These are phyloP conservation scores for Carcina quercana DNA, from an alignment of 2,888 invertebrate genomes.

Conservation along the genomic window DNA sequence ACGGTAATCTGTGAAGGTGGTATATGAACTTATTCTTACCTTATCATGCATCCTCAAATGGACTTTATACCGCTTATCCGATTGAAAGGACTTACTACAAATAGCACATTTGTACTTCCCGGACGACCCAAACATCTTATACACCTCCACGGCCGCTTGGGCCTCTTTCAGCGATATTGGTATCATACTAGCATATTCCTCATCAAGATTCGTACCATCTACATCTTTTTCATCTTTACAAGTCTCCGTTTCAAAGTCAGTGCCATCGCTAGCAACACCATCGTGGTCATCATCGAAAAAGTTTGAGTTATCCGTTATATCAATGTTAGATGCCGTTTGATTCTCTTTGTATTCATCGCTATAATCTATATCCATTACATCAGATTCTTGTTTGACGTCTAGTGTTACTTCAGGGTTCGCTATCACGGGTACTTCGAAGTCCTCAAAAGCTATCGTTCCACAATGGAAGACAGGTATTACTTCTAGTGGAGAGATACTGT, in stretches of 20 bases:
- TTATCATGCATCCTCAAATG: conserved; percentile 59
- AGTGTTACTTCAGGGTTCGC: conserved; percentile 13
- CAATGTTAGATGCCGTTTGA: conserved; percentile 5
- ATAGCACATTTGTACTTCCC: conserved; percentile 40
- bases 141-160: conserved; percentile 46
- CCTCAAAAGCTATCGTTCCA: conserved; percentile 33
- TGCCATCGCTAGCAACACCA: conserved; percentile 18
- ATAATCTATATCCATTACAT: conserved; percentile 14
- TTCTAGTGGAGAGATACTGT: conserved; percentile 20
- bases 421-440: conserved; percentile 23
- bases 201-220: conserved; percentile 43
- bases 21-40: no score
- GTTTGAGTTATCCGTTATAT: conserved; percentile 4
- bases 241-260: conserved; percentile 9
- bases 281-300: conserved; percentile 19
- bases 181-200: conserved; percentile 52
- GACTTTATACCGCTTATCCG: conserved; percentile 33
- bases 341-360: conserved; percentile 6
- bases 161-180: conserved; percentile 50
- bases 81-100: conserved; percentile 42
- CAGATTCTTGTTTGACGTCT: conserved; percentile 11
- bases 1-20: no score
- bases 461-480: conserved; percentile 36
- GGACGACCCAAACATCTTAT: conserved; percentile 19
- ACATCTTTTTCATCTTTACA: conserved; percentile 19